phyloP scores from a whole-genome alignment of 53 echinoderm and acorn worm genomes.

The Zoroaster sp. region DNA sequence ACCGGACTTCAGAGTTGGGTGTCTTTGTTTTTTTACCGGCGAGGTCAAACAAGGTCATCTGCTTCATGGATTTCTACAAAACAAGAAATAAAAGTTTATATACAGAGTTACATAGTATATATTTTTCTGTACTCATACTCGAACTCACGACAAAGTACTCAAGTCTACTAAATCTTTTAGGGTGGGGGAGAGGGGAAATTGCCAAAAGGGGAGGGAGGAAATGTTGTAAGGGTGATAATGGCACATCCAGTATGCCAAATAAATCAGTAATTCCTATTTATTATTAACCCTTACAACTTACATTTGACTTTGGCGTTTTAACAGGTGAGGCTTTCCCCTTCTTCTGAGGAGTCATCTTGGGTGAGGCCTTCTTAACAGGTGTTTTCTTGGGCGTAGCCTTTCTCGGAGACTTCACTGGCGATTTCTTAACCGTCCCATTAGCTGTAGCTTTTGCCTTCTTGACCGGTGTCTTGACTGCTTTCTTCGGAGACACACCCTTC shows the following conservation, averaged over 20 bases:
- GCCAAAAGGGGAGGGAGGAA: too few relatives aligned
- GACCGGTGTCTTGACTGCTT: constrained; percentile 1
- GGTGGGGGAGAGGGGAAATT: too few relatives aligned
- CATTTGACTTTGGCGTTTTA: constrained; percentile 33
- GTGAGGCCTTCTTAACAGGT: constrained; percentile 40
- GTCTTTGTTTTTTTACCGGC: constrained; percentile 68
- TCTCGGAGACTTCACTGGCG: constrained; percentile 28
- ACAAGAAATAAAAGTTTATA: not conserved
- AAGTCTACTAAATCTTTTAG: too few relatives aligned
- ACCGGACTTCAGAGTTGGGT: constrained; percentile 13
- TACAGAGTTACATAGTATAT: too few relatives aligned
- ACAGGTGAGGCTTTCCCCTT: constrained; percentile 37
- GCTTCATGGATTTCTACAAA: constrained; percentile 70
- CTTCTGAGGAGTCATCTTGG: constrained; percentile 45
- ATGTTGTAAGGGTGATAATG: too few relatives aligned
- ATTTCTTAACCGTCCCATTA: constrained; percentile 35
- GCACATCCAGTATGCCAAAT: too few relatives aligned
- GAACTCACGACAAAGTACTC: too few relatives aligned
- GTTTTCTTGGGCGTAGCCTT: constrained; percentile 39
- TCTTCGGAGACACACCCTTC: constrained; percentile 2
- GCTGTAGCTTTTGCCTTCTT: constrained; percentile 8
- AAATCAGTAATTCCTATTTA: too few relatives aligned
- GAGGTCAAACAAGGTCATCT: constrained; percentile 89
- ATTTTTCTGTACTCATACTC: too few relatives aligned
- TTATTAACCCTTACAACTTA: not conserved